These are phyloP conservation scores for Mus spicilegus DNA, from an alignment of 2,113 vertebrate species.

Conservation along the genomic window DNA sequence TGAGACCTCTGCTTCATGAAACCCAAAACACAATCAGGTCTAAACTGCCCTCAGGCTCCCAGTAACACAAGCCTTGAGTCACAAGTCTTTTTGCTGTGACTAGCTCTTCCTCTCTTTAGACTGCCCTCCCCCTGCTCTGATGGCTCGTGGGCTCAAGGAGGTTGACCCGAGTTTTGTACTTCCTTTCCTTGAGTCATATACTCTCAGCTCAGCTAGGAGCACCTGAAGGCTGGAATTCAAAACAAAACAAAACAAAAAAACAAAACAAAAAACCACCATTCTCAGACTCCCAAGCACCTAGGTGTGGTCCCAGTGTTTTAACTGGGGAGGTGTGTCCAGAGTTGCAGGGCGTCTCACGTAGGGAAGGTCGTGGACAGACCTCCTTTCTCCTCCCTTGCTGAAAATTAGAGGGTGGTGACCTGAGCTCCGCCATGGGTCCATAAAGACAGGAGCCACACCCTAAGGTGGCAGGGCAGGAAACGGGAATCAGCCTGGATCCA, in stretches of 20 bases:
- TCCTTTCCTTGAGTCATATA: neutral
- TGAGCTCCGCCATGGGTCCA: neutral
- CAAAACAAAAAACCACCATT: neutral
- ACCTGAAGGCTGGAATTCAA: neutral
- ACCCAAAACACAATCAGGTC: constrained; percentile 10
- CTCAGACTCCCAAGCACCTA: neutral
- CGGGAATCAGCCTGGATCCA: neutral
- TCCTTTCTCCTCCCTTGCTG: neutral
- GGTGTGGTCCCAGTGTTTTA: neutral
- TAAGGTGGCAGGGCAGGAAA: neutral
- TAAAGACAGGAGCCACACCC: constrained; percentile 13
- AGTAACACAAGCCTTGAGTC: constrained; percentile 6
- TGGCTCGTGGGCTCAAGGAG: neutral
- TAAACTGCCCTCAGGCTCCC: neutral
- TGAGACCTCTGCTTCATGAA: constrained; percentile 22
- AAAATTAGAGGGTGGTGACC: neutral
- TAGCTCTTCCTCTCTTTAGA: neutral
- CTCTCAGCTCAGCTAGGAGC: neutral
- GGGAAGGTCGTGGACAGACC: neutral
- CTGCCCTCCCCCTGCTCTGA: neutral
- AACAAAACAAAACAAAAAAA: neutral
- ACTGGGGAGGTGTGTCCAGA: neutral
- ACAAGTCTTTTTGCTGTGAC: neutral
- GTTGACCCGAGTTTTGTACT: neutral
- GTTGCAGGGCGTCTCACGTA: neutral